These are phyloP conservation scores for Nasonia oneida DNA, from an alignment of 2,888 invertebrate genomes.

Conservation along the genomic window DNA sequence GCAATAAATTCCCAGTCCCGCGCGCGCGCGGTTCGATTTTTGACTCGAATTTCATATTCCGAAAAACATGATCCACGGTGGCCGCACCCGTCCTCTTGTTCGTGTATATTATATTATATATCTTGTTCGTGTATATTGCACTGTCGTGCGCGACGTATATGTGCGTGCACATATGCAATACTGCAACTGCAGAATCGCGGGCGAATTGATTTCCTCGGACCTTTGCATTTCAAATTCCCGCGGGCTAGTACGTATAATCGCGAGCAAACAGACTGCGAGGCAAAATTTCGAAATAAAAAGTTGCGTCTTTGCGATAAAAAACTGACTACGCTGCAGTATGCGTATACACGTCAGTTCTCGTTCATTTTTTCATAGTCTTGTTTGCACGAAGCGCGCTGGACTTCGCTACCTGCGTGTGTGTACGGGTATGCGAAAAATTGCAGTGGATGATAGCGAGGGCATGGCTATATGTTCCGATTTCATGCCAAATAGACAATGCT, in stretches of 20 bases:
- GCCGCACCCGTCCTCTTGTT: not conserved
- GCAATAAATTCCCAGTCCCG: not conserved
- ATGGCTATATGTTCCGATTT: no score
- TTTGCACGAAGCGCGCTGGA: no score
- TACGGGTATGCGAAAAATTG: no score
- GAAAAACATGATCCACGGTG: no score
- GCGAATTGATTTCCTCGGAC: not conserved
- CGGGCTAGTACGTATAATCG: not conserved
- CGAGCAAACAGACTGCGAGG: not conserved
- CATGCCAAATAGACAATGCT: no score
- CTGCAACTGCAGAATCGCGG: not conserved
- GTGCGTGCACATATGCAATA: no score
- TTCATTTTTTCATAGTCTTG: no score
- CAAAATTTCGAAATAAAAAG: not conserved
- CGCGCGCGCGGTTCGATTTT: not conserved
- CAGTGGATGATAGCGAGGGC: no score
- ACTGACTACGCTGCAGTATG: not conserved
- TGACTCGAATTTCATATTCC: no score
- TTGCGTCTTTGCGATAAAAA: not conserved
- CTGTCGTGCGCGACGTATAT: not conserved
- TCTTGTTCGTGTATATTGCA: no score
- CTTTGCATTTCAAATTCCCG: slow-evolving; percentile 7
- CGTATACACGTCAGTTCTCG: not conserved
- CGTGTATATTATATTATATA: no score
- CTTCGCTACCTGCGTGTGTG: no score